Conservation (phyloP, 2,888 invertebrate species). For the Macaria notata region DNA sequence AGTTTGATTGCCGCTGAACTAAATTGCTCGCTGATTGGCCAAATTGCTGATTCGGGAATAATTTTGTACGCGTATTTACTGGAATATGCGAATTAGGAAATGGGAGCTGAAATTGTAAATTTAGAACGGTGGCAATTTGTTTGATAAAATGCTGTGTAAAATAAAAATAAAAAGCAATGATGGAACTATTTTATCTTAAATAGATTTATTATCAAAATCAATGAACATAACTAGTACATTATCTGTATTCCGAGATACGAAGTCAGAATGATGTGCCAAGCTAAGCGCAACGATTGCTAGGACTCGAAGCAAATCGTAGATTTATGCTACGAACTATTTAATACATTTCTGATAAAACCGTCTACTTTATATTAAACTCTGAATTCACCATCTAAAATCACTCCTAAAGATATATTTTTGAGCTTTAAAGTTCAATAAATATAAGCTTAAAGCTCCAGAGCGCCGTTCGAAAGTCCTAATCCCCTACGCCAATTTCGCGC, state of each 20-base stretch:
- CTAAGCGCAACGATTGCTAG: neutral
- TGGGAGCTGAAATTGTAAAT: neutral
- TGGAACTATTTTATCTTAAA: no score
- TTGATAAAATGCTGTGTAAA: no score
- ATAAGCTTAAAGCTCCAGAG: conserved; percentile 25
- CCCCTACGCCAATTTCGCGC: conserved; percentile 53
- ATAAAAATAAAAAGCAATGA: no score
- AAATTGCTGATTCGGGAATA: conserved; percentile 2
- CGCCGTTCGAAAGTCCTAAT: conserved; percentile 40
- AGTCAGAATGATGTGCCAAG: neutral
- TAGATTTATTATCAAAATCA: no score
- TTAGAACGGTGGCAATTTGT: no score
- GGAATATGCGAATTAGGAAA: conserved; percentile 4
- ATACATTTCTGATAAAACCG: neutral
- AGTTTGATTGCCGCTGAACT: conserved; percentile 9
- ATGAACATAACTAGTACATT: no score
- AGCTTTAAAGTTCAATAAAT: conserved; percentile 28
- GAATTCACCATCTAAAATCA: neutral
- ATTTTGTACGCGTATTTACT: conserved; percentile 1
- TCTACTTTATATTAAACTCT: neutral
- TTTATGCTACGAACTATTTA: neutral
- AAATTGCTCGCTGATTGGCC: conserved; percentile 15
- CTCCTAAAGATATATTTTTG: neutral
- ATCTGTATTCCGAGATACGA: no score
- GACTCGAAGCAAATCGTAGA: conserved; percentile 4